Base-by-base conservation (phyloP, 1,140 invertebrate genomes). In the Musca domestica region DNA sequence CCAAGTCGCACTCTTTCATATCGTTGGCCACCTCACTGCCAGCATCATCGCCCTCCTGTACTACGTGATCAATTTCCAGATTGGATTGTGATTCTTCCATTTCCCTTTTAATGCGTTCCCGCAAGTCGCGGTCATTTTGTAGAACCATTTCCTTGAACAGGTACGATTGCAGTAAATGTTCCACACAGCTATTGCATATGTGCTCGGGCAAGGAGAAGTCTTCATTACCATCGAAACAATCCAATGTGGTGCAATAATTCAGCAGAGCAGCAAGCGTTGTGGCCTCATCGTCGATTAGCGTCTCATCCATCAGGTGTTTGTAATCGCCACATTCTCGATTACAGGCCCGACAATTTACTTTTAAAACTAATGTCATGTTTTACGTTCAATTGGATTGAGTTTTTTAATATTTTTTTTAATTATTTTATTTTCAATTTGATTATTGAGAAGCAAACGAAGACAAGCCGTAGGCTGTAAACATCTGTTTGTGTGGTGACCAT, bases 131-230 rank as follows among this genome's bases (percentile, higher is more conserved):
- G 23, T 61, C 22, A 47, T 46, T 46, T 58, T 47, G 51, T 52
- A 80, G 54, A 0, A 78, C 76, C 75, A 77, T 78, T 27, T 76
- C 75, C 63, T 76, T 80, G n/a, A 80, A 80, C 25, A 73, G 71
- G n/a, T 74, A 80, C 1, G 75, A 66, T 58, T 80, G 77, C 52
- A 74, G 73, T 25, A 80, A 56, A 7, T 75, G 54, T 22, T 75
- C 76, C 23, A 80, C 52, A 34, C 78, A 80, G 7, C 70, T 64
- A 15, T 73, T 27, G 67, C 77, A 80, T 9, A 80, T 79, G 63
- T 80, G 74, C 64, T 77, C 72, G 0, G 77, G 77, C 74, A 79
- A 73, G 14, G 67, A 19, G 14, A 67, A 70, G 25, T 70, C 23
- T 23, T 77, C 74, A 30, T 67, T 51, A 17, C 34, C 56, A 12